Evolutionary conservation across 2,888 invertebrate genomes (phyloP), one percentile per base, ranked within the genome.

Genomic region (Hypsopygia costalis): DNA sequence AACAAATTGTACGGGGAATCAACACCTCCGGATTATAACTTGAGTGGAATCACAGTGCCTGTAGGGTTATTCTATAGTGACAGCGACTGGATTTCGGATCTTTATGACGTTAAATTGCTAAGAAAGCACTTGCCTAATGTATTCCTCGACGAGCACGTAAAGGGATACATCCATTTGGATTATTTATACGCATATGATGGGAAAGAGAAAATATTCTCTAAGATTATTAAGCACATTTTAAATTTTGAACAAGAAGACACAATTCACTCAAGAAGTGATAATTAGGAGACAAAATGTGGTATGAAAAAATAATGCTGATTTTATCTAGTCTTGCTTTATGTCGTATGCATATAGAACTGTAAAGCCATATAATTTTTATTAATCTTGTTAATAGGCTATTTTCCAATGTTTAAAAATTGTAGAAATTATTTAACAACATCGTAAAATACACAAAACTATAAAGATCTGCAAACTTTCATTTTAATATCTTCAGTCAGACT

Each of bases 131-230:
- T 94, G n/a, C 87, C 89, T 0, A 91, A 91, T 49, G 76, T 90
- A 0, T 60, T 81, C 0, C 81, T 80, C 0, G 80, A 73, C 39
- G 81, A 89, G 61, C 68, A 82, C 34, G 78, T 93, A 2, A 69
- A 86, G 0, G 69, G 89, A 31, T 94, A 92, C 47, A 92, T 91
- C 58, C 94, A 94, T 61, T 69, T 93, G 52, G 94, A 94, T 58
- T 94, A 91, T 49, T 57, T 93, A 32, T 93, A 91, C 83, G 93
- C 91, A 0, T 75, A 72, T 6, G 89, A 91, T 47, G 91, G 90
- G 0, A 80, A 88, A 7, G 69, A 65, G 7, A 54, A 89, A 16
- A 59, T 94, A 3, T 93, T 93, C 52, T 50, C 76, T 30, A 60
- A 75, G 61, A 80, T 83, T 50, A 46, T 83, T 0, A 51, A 42